A percentile compares a stretch with the other conserved stretches of the same genome.
phyloP scores from a whole-genome alignment of 2,888 invertebrate genomes.

The Pristionchus mayeri region DNA sequence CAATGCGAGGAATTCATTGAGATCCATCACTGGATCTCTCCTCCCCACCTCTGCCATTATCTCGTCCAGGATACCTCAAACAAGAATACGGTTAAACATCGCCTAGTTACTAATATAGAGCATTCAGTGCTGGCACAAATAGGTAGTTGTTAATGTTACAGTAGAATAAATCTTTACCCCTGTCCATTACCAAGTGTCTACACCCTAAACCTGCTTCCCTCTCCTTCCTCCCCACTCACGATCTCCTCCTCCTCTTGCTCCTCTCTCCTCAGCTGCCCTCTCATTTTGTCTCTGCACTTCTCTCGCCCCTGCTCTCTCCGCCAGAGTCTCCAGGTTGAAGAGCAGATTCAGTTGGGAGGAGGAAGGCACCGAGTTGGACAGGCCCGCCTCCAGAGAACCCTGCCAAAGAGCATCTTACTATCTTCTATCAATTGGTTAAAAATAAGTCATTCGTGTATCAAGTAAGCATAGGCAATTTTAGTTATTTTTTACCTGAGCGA shows the following conservation, averaged over 20 bases:
- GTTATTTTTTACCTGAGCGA: slow-evolving; percentile 24
- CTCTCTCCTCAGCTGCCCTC: not conserved
- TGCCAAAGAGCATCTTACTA: not conserved
- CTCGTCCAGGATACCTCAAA: too few relatives aligned
- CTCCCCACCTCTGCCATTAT: slow-evolving; percentile 36
- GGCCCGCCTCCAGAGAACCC: slow-evolving; percentile 43
- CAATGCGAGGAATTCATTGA: not conserved
- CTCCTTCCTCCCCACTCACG: not conserved
- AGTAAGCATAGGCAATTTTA: too few relatives aligned
- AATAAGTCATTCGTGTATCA: too few relatives aligned
- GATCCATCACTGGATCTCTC: slow-evolving; percentile 13
- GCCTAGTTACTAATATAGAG: too few relatives aligned
- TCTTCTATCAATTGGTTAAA: too few relatives aligned
- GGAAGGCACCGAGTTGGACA: slow-evolving; percentile 56
- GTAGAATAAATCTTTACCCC: too few relatives aligned
- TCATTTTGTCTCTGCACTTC: not conserved
- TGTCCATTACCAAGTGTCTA: too few relatives aligned
- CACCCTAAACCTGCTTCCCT: not conserved
- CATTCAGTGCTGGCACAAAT: too few relatives aligned
- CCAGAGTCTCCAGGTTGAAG: slow-evolving; percentile 19
- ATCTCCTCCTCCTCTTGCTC: not conserved
- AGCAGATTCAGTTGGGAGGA: slow-evolving; percentile 56
- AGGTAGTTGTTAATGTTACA: too few relatives aligned
- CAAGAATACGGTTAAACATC: too few relatives aligned
- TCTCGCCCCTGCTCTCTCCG: not conserved